Percentiles rank a stretch among this genome's conserved stretches.
These are phyloP conservation scores for Gopherus flavomarginatus DNA, from an alignment of 2,113 vertebrate species.

Conservation along the genomic window DNA sequence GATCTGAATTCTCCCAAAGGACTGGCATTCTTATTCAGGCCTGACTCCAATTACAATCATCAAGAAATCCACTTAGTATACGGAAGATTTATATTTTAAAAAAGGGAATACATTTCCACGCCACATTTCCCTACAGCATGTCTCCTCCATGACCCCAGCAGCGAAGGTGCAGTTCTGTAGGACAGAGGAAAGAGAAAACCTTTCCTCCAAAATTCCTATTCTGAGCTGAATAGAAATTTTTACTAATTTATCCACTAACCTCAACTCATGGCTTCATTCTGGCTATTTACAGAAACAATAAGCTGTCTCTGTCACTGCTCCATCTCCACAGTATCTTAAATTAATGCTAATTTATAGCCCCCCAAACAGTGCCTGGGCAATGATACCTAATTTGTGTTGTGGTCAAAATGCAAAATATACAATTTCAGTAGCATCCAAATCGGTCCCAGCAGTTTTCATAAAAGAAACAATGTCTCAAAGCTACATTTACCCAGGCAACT, in stretches of 20 bases:
- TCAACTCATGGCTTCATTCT: conserved; percentile 53
- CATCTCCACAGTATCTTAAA: conserved; percentile 50
- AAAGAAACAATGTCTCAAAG: not conserved
- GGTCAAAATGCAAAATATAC: conserved; percentile 32
- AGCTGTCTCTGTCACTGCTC: conserved; percentile 58
- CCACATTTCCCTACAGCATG: not conserved
- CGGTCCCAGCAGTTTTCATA: not conserved
- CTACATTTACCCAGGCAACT: not conserved
- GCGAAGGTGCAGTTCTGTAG: not conserved
- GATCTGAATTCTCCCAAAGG: not conserved
- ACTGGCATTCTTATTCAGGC: not conserved
- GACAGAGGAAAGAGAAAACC: not conserved
- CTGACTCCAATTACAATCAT: not conserved
- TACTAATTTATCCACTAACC: conserved; percentile 53
- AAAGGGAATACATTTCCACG: not conserved
- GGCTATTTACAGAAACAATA: conserved; percentile 39
- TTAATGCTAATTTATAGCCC: conserved; percentile 62
- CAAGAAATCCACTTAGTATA: not conserved
- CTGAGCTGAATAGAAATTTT: not conserved
- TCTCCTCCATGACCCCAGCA: not conserved
- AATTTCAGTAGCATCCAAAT: not conserved
- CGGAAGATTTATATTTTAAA: conserved; percentile 13
- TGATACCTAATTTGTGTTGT: conserved; percentile 44
- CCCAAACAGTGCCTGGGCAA: conserved; percentile 17
- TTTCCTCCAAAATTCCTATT: conserved; percentile 7